phyloP scores from a whole-genome alignment of 2,113 vertebrate species.

The Phylloscopus whistleri region DNA sequence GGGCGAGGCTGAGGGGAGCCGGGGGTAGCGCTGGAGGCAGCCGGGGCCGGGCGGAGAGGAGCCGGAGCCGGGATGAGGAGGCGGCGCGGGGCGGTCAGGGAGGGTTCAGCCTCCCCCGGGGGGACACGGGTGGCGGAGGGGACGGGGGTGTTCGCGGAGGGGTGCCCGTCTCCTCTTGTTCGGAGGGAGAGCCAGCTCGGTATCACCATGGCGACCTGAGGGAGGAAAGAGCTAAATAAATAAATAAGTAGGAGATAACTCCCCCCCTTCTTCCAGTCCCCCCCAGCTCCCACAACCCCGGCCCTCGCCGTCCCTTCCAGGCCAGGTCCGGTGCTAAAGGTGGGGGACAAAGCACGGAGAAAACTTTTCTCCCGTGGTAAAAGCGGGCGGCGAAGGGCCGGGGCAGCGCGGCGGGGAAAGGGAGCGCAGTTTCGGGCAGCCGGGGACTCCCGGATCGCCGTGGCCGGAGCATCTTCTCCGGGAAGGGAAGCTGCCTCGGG shows the following conservation, averaged over 20 bases:
- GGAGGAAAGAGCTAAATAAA: conserved; percentile 54
- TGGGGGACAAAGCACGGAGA: neutral
- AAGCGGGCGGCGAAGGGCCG: neutral
- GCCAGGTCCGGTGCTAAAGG: neutral
- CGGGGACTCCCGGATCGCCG: neutral
- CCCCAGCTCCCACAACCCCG: neutral
- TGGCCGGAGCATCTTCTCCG: neutral
- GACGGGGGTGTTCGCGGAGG: conserved; percentile 38
- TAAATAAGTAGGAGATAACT: conserved; percentile 38
- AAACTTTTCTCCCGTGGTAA: neutral
- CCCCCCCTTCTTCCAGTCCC: neutral
- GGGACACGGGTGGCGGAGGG: neutral
- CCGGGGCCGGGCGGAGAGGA: neutral
- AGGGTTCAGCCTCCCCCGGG: neutral
- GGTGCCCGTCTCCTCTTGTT: conserved; percentile 71
- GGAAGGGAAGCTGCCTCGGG: neutral
- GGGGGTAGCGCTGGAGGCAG: neutral
- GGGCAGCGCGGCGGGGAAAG: neutral
- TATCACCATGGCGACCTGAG: conserved; percentile 84
- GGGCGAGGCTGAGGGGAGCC: neutral
- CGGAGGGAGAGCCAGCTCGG: conserved; percentile 67
- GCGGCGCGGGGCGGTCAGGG: neutral
- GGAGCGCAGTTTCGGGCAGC: neutral
- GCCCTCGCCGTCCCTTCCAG: neutral
- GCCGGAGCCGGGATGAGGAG: neutral